phyloP scores from a whole-genome alignment of 2,113 vertebrate species.

The Menura novaehollandiae region DNA sequence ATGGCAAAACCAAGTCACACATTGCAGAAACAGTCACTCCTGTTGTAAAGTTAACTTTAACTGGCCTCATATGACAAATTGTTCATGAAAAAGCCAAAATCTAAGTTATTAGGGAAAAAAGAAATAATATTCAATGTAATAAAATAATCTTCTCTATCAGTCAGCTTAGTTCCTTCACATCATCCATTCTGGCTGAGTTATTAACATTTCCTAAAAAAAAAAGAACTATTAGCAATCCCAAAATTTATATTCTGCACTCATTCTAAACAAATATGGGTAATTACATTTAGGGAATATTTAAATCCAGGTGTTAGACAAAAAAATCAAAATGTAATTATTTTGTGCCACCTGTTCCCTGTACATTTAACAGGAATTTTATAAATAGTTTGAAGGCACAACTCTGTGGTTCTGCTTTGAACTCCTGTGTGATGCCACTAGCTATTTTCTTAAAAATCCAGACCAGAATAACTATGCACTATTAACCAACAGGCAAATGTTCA shows the following conservation, averaged over 20 bases:
- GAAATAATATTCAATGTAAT: neutral
- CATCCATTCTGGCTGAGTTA: neutral
- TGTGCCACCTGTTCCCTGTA: conserved; percentile 72
- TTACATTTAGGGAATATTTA: conserved; percentile 63
- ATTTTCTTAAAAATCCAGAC: conserved; percentile 65
- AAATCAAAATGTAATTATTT: conserved; percentile 66
- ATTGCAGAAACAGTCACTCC: neutral
- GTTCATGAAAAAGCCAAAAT: neutral
- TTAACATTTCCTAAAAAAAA: neutral
- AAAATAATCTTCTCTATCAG: neutral
- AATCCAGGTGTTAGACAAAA: conserved; percentile 58
- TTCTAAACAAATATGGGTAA: conserved; percentile 61
- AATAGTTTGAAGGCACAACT: conserved; percentile 63
- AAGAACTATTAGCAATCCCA: neutral
- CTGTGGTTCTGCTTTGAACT: conserved; percentile 64
- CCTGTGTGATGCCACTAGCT: conserved; percentile 66
- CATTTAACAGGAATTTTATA: conserved; percentile 62
- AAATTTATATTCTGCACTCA: conserved; percentile 49
- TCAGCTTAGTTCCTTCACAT: neutral
- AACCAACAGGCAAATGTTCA: conserved; percentile 55
- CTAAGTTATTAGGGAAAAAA: neutral
- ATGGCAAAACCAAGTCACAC: neutral
- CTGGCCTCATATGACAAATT: neutral
- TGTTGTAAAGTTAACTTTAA: neutral
- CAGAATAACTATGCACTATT: conserved; percentile 48